Evolutionary conservation across 2,888 invertebrate species (phyloP), one percentile per base, ranked within the genome.

Genomic region (Aphelenchoides bicaudatus): DNA sequence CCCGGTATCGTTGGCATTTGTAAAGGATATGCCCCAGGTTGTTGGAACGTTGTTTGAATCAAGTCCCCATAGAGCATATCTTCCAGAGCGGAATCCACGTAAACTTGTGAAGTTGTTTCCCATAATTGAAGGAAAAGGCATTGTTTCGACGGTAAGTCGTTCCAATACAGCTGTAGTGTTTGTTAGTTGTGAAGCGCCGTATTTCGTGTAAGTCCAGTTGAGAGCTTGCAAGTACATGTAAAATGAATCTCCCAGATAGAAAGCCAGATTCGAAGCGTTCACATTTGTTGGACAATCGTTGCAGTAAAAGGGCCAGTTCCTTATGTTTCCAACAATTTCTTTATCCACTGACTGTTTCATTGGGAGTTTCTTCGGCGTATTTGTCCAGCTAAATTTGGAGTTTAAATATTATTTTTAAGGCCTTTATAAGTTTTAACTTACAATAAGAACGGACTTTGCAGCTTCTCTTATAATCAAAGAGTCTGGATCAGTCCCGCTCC

Each of bases 81-180:
- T 19, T 10, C 21, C 43, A 10, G 43, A 19, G 10, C 43, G 43
- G 23, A 43, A 21, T n/a, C 8, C 6, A 43, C n/a, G 10, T 6
- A 25, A 10, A 25, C 16, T 21, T 8, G 43, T 8, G 43, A 19
- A 43, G 8, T 19, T 43, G 43, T 43, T 43, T 8, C 65, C 54
- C n/a, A 59, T 27, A 29, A 62, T 43, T 43, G 43, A n/a, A n/a
- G n/a, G n/a, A n/a, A n/a, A n/a, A n/a, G n/a, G n/a, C n/a, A n/a
- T n/a, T n/a, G n/a, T n/a, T n/a, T n/a, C n/a, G n/a, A n/a, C n/a
- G 21, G 43, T 25, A 43, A 19, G 23, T 43, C 23, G n/a, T 25
- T 43, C 49, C 2, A 59, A 49, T 4, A 60, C 64, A n/a, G 43
- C 43, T 25, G 43, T 43, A 10, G 21, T 25, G 31, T 54, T 39